Percentiles rank a stretch among this genome's conserved stretches.
These are phyloP conservation scores for Plodia interpunctella DNA, from an alignment of 1,140 invertebrate species.

Conservation along the genomic window DNA sequence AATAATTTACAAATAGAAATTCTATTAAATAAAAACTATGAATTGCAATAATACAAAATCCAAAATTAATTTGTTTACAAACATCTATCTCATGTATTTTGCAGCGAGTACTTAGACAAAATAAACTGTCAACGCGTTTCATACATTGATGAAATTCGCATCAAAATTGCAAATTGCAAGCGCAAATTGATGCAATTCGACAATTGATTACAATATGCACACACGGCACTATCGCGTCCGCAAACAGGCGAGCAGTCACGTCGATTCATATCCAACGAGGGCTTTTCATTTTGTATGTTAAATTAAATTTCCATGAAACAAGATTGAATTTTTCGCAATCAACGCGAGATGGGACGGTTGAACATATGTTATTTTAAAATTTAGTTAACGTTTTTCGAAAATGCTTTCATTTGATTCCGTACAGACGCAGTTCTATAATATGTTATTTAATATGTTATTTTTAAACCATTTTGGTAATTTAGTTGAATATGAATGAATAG, in stretches of 20 bases:
- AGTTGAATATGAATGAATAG: too few species aligned
- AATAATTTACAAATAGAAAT: too few species aligned
- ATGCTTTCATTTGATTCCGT: too few species aligned
- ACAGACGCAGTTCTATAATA: too few species aligned
- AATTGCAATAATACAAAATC: too few species aligned
- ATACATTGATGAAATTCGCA: conserved; percentile 62
- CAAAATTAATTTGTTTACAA: too few species aligned
- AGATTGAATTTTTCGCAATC: conserved; percentile 77
- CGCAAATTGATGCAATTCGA: conserved; percentile 71
- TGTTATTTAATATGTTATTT: too few species aligned
- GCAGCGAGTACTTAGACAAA: background rate
- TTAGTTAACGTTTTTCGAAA: background rate
- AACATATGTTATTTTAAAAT: conserved; percentile 38
- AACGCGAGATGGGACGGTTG: conserved; percentile 39
- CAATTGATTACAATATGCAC: conserved; percentile 76
- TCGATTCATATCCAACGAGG: conserved; percentile 71
- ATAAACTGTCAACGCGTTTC: conserved; percentile 14
- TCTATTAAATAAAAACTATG: too few species aligned
- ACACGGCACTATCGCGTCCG: conserved; percentile 66
- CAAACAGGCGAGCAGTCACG: conserved; percentile 71
- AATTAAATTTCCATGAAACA: conserved; percentile 77
- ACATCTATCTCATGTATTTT: background rate
- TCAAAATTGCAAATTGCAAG: conserved; percentile 73
- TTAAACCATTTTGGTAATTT: too few species aligned
- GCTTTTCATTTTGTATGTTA: conserved; percentile 76